phyloP scores from a whole-genome alignment of 2,888 invertebrate species.

The Cynaeus angustus region DNA sequence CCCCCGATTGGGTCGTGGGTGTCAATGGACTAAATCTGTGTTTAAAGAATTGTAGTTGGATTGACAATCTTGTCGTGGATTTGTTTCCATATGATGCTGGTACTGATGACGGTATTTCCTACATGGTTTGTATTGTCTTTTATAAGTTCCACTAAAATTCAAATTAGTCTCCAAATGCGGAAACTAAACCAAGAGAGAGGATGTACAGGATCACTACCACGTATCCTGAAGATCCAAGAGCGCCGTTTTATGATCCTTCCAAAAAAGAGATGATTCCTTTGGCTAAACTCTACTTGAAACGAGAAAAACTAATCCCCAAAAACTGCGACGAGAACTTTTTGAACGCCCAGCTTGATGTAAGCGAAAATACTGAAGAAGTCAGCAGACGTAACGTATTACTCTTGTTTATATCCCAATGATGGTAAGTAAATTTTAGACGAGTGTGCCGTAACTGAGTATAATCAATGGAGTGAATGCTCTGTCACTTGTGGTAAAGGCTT shows the following conservation, averaged over 20 bases:
- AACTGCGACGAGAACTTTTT: conserved; percentile 81
- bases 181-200: conserved; percentile 85
- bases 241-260: conserved; percentile 91
- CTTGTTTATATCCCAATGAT: neutral
- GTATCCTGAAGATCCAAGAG: conserved; percentile 91
- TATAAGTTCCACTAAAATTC: conserved; percentile 3
- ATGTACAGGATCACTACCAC: conserved; percentile 93
- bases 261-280: conserved; percentile 84
- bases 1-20: conserved; percentile 99
- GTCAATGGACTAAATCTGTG: conserved; percentile 93
- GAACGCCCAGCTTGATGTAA: conserved; percentile 76
- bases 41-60: conserved; percentile 92
- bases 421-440: conserved; percentile 76
- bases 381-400: conserved; percentile 75
- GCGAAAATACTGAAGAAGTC: conserved; percentile 81
- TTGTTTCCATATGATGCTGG: conserved; percentile 97
- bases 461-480: conserved; percentile 86
- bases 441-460: conserved; percentile 86
- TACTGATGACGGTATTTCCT: conserved; percentile 93
- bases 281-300: conserved; percentile 85
- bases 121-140: conserved; percentile 77
- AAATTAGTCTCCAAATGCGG: conserved; percentile 81
- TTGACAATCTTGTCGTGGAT: conserved; percentile 86
- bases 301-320: conserved; percentile 83
- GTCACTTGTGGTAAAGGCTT: conserved; percentile 92